Evolutionary conservation across 2,888 invertebrate genomes (phyloP).

Genomic region (Amiota mariae): DNA sequence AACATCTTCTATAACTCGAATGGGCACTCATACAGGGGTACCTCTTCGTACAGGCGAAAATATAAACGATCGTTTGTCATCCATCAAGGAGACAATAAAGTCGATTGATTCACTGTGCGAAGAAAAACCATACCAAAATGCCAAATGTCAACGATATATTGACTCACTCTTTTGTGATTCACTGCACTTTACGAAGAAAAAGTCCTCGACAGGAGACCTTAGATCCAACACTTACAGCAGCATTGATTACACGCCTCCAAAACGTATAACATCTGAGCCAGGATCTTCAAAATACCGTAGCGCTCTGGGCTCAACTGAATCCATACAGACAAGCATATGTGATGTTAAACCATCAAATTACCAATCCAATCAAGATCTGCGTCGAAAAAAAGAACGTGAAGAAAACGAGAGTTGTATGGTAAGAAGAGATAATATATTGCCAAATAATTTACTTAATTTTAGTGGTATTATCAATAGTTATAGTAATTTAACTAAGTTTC

Average conservation of each 20-base stretch:
- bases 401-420: conserved; percentile 73
- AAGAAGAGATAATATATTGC: conserved; percentile 72
- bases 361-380: conserved; percentile 67
- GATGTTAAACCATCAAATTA: conserved; percentile 62
- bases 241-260: conserved; percentile 58
- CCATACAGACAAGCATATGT: conserved; percentile 57
- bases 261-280: conserved; percentile 59
- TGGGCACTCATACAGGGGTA: conserved; percentile 69
- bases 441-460: conserved; percentile 69
- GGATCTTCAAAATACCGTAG: conserved; percentile 58
- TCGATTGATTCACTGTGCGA: conserved; percentile 73
- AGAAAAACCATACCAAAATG: conserved; percentile 69
- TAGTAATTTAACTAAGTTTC: conserved; percentile 72
- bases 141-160: conserved; percentile 71
- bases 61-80: conserved; percentile 71
- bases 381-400: conserved; percentile 66
- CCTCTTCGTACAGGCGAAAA: conserved; percentile 71
- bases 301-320: conserved; percentile 62
- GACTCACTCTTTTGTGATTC: conserved; percentile 70
- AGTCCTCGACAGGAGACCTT: conserved; percentile 64
- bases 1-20: conserved; percentile 67
- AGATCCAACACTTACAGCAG: conserved; percentile 54
- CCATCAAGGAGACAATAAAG: conserved; percentile 73
- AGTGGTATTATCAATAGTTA: conserved; percentile 68
- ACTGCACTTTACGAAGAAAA: conserved; percentile 63